Percentiles rank a stretch among this genome's conserved stretches.
Conservation (phyloP, 2,113 vertebrate genomes). For the Stigmatopora argus region DNA sequence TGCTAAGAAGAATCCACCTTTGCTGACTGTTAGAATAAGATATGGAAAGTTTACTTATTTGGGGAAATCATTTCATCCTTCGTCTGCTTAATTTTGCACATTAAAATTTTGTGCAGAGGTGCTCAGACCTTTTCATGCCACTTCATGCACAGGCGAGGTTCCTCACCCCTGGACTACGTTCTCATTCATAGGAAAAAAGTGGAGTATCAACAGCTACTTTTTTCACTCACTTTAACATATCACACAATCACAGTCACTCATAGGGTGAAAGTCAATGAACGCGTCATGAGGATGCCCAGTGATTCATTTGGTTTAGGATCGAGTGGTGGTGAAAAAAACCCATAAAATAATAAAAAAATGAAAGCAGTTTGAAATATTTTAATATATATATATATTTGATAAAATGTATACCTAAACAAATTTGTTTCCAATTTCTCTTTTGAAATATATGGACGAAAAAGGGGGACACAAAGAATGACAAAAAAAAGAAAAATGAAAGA, state of each 20-base stretch:
- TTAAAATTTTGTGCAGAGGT: too few species aligned
- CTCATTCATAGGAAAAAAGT: conserved; percentile 22
- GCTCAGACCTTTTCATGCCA: too few species aligned
- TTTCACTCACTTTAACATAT: conserved; percentile 17
- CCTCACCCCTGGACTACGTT: conserved; percentile 5
- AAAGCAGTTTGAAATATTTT: conserved; percentile 51
- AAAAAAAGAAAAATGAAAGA: conserved; percentile 22
- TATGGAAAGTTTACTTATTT: too few species aligned
- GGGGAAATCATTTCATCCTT: too few species aligned
- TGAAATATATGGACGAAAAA: conserved; percentile 50
- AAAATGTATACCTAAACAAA: conserved; percentile 61
- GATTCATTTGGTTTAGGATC: neutral
- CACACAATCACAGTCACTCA: conserved; percentile 25
- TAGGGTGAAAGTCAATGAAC: conserved; percentile 16
- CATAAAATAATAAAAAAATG: conserved; percentile 49
- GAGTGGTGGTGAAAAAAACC: conserved; percentile 3
- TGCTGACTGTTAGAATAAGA: too few species aligned
- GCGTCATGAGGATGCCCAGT: conserved; percentile 12
- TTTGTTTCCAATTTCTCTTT: conserved; percentile 40
- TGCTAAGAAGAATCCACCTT: too few species aligned
- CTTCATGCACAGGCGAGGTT: neutral
- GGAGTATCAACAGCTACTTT: conserved; percentile 10
- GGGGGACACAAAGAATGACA: conserved; percentile 29
- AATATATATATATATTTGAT: conserved; percentile 57
- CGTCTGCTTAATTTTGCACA: too few species aligned